Evolutionary conservation across 2,797 vertebrate genomes (phyloP).

Genomic region (Ceyx erithaca): DNA sequence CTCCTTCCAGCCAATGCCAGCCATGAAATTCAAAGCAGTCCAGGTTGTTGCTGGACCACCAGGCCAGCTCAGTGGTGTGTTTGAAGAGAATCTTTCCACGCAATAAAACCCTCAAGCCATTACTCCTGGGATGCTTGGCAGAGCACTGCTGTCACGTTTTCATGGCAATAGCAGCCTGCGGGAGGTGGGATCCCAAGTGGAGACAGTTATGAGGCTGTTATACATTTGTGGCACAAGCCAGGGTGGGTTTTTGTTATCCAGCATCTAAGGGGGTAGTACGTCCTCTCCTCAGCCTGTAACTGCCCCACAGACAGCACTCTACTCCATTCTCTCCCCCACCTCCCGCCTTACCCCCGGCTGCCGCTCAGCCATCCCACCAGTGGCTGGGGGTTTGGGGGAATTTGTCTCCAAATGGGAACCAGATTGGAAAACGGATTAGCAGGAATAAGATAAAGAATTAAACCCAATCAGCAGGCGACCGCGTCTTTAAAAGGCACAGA

Average conservation of each 20-base stretch:
- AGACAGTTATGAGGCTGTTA: conserved; percentile 15
- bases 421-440: conserved; percentile 75
- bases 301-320: neutral
- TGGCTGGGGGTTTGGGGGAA: conserved; percentile 71
- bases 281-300: neutral
- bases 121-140: conserved; percentile 41
- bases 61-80: neutral
- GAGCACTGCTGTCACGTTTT: conserved; percentile 7
- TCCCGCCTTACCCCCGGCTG: neutral
- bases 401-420: conserved; percentile 75
- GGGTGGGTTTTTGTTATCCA: neutral
- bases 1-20: neutral
- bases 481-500: conserved; percentile 72
- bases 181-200: conserved; percentile 26
- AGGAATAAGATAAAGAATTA: conserved; percentile 79
- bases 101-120: conserved; percentile 32
- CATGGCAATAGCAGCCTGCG: conserved; percentile 33
- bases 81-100: conserved; percentile 27
- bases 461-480: conserved; percentile 74
- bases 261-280: neutral
- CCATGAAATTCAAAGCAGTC: neutral
- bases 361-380: conserved; percentile 38
- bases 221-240: neutral
- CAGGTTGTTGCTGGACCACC: conserved; percentile 51
- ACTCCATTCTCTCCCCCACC: fast-evolving